Conservation (phyloP, 2,888 invertebrate genomes). For the Julus scanicus region DNA sequence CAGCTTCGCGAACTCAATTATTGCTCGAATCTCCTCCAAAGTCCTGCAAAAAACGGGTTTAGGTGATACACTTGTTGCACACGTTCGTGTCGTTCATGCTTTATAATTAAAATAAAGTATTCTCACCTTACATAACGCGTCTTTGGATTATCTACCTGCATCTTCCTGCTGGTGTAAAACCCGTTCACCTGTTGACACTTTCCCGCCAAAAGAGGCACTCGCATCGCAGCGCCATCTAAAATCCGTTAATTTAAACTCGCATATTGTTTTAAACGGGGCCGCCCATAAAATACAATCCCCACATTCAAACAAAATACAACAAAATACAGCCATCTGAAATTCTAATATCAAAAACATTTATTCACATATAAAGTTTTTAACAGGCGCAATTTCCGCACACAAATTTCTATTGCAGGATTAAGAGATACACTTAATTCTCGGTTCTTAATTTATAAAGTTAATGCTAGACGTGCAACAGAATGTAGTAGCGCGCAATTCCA, state of each 20-base stretch:
- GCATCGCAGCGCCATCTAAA: neutral
- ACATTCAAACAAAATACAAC: too few species aligned
- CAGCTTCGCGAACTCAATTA: constrained; percentile 12
- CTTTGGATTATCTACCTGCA: neutral
- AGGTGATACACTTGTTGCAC: neutral
- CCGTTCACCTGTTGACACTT: neutral
- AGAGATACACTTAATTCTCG: too few species aligned
- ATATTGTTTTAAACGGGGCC: neutral
- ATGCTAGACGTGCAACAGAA: too few species aligned
- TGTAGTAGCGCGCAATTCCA: too few species aligned
- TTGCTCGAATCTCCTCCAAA: neutral
- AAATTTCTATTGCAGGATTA: too few species aligned
- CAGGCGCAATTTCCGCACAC: too few species aligned
- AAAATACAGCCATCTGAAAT: too few species aligned
- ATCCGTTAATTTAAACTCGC: neutral
- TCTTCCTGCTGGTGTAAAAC: neutral
- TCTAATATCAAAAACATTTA: too few species aligned
- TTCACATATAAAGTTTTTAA: too few species aligned
- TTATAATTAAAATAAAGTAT: neutral
- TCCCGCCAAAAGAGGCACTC: neutral
- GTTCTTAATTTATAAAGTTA: too few species aligned
- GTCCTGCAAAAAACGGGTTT: neutral
- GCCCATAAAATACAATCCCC: neutral
- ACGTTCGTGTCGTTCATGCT: neutral
- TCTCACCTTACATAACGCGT: constrained; percentile 6